A percentile compares a stretch with the other conserved stretches of the same genome.
phyloP scores from a whole-genome alignment of 2,888 invertebrate species.

The Antheraea assamensis region DNA sequence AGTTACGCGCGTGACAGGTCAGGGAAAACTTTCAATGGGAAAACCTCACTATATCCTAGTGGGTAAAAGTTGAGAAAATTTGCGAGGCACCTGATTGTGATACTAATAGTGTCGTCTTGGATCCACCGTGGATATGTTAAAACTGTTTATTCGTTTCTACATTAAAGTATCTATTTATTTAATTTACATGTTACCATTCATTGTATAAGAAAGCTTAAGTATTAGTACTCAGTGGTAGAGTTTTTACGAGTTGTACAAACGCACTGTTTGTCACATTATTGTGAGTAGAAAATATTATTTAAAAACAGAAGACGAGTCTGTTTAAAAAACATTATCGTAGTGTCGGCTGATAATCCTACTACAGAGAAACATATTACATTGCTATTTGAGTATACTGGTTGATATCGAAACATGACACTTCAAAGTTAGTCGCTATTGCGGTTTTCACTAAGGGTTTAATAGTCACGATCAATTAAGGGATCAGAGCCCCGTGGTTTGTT shows the following conservation, averaged over 20 bases:
- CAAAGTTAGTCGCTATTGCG: no score
- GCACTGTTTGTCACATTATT: not conserved
- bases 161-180: not conserved
- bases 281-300: not conserved
- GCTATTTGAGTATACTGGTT: no score
- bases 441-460: no score
- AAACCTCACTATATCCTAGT: constrained; percentile 1
- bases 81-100: not conserved
- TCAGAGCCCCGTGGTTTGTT: no score
- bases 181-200: not conserved
- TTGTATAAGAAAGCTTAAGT: not conserved
- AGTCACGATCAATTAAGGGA: no score
- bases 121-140: not conserved
- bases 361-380: no score
- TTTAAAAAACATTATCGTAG: no score
- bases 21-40: constrained; percentile 13
- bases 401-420: no score
- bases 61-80: constrained; percentile 10
- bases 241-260: not conserved
- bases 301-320: no score
- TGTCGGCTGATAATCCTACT: no score
- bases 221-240: no score
- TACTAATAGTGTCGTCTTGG: not conserved
- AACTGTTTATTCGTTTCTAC: not conserved
- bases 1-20: constrained; percentile 11